phyloP scores from a whole-genome alignment of 2,113 vertebrate species.

The Lycocorax pyrrhopterus region DNA sequence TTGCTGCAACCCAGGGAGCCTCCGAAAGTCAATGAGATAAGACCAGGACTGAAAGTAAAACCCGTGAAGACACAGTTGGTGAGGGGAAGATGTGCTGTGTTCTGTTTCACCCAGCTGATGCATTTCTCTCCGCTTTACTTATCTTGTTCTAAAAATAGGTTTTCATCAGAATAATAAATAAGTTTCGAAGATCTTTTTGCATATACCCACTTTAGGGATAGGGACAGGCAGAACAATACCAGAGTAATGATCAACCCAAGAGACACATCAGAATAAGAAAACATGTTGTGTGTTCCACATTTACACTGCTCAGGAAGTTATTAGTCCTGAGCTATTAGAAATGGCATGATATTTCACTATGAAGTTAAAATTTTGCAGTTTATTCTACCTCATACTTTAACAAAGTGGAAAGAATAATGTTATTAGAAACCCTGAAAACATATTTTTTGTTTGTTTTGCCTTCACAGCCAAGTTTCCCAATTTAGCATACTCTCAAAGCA shows the following conservation, averaged over 20 bases:
- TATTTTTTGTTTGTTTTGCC: background rate
- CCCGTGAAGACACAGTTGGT: background rate
- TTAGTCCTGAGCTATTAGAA: background rate
- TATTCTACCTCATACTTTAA: background rate
- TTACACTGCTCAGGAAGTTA: background rate
- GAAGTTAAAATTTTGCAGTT: background rate
- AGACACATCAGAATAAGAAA: background rate
- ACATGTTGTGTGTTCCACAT: background rate
- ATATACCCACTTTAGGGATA: background rate
- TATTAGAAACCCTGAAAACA: background rate
- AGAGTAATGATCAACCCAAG: background rate
- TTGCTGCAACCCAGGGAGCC: slow-evolving; percentile 11
- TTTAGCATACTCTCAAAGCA: background rate
- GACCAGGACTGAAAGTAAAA: background rate
- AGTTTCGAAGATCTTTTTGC: background rate
- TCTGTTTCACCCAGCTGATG: background rate
- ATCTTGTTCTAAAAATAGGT: background rate
- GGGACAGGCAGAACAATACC: background rate
- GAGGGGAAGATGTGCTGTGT: background rate
- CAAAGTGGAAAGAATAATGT: background rate
- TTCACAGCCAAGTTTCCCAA: background rate
- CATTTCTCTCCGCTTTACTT: background rate
- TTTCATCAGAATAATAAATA: background rate
- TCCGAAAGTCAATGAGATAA: background rate
- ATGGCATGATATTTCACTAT: background rate